Base-by-base conservation (phyloP, 2,888 invertebrate species). In the Leuctra nigra region DNA sequence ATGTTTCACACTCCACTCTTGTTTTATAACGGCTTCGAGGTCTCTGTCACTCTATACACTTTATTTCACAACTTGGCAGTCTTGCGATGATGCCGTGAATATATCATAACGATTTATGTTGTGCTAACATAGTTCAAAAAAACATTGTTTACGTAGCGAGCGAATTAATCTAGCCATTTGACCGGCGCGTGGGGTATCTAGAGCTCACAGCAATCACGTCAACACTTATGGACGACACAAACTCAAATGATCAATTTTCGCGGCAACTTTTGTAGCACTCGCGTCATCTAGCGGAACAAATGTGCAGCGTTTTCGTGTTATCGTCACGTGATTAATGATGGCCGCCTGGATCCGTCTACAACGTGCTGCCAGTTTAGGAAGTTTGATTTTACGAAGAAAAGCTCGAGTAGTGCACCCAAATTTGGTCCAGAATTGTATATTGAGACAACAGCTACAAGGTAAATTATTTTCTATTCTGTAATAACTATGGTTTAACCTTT, bases 71-170 rank as follows among this genome's bases (percentile, higher is more conserved):
- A n/a, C n/a, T n/a, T n/a, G n/a, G n/a, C n/a, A n/a, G n/a, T n/a
- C n/a, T n/a, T n/a, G n/a, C n/a, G n/a, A n/a, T n/a, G n/a, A n/a
- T n/a, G n/a, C n/a, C n/a, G n/a, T n/a, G n/a, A n/a, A n/a, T n/a
- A n/a, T n/a, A n/a, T n/a, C n/a, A n/a, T n/a, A n/a, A n/a, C n/a
- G n/a, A n/a, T n/a, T n/a, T n/a, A n/a, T n/a, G n/a, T n/a, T n/a
- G n/a, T n/a, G n/a, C n/a, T n/a, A n/a, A 7, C 29, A n/a, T 6
- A 29, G 29, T 29, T 29, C 7, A 67, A 7, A 69, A 62, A 57
- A 69, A 70, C 35, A 53, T 58, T 56, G 38, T 69, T 68, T 18
- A 66, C 60, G 52, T 65, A 65, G 39, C n/a, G 65, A 65, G 48
- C 64, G 23, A 20, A 44, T 29, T 29, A 35, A 18, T 35, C 20